Evolutionary conservation across 1,140 invertebrate species (phyloP), one percentile per base, ranked within the genome.

Genomic region (Euglossa dilemma): DNA sequence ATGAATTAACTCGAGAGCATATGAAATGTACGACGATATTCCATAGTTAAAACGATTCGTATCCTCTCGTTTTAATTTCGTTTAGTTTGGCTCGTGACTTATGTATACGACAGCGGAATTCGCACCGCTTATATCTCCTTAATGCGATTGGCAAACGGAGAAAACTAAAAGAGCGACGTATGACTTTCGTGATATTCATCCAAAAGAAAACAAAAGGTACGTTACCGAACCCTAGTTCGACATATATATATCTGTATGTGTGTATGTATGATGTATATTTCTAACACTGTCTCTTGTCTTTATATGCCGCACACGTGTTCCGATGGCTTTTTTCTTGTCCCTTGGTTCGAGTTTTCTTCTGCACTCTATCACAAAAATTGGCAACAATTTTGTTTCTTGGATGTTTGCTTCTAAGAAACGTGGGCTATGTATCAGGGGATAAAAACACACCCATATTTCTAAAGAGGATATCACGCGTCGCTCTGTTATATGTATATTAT

Each of bases 1-100:
- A 61, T 61, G 57, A 77, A 84, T 87, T 84, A 80, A 86, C 81
- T 83, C 87, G 83, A 86, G 83, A 89, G 80, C 74, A 82, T 78
- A 75, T 45, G 72, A 84, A 75, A 76, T 47, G 56, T 54, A 67
- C 63, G 69, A 36, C 67, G 57, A 67, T 72, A 64, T 50, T 82
- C 56, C 63, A 59, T 61, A 52, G 14, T 83, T 71, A 54, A 78
- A 61, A 80, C 71, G 57, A 64, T 76, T 67, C 76, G 79, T 69
- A 61, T 88, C 85, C 81, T 80, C 56, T 72, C 74, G 83, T 25
- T 83, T 77, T 67, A 72, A 79, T 87, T 54, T 78, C 63, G 47
- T 54, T 80, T 83, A 71, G 56, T 83, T 85, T 56, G 74, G 61
- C 69, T 59, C 72, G 47, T 79, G 36, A 66, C 64, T 87, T 80